Evolutionary conservation across 2,888 invertebrate genomes (phyloP), one percentile per base, ranked within the genome.

Genomic region (Magallana nippona): DNA sequence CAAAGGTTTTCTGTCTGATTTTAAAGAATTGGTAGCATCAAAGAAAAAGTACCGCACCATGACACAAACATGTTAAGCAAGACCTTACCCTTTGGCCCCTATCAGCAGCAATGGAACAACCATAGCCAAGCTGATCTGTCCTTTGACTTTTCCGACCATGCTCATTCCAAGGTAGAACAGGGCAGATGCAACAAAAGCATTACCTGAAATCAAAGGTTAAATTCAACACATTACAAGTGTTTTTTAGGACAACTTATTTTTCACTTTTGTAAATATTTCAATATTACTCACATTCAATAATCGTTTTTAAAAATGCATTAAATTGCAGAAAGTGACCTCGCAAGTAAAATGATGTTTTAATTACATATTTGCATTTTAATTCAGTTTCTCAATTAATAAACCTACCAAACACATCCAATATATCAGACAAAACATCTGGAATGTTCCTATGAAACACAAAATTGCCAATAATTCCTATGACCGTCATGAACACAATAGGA

Each of bases 401-500:
- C 79, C 92, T 94, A 97, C 97, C 95, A 96, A 94, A 85, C 8
- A 93, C 91, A 55, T 86, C 95, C 85, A 98, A 95, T 85, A 98
- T 96, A 78, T 96, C 96, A 90, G 96, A 96, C 57, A 98, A 94
- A 87, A 97, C 96, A 78, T 95, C 94, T 17, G 98, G 98, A 82
- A 98, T 94, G 13, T 96, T 95, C 92, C 97, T 97, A 1, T 96
- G 96, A 93, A 98, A 98, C 62, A 96, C 94, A 86, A 97, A 95
- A 94, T 98, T 98, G 44, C 97, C 98, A 87, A 96, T 94, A 17
- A 98, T 96, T 11, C 98, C 98, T 86, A 98, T 95, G n/a, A 97
- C 95, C 0, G 98, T 98, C 98, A 98, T 98, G 82, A 98, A 95
- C 19, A 98, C 96, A 83, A 98, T 96, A 0, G 98, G 99, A 95